A percentile compares a stretch with the other conserved stretches of the same genome.
Evolutionary conservation across 2,888 invertebrate genomes (phyloP).

Genomic region (Himalopsyche tibetana): DNA sequence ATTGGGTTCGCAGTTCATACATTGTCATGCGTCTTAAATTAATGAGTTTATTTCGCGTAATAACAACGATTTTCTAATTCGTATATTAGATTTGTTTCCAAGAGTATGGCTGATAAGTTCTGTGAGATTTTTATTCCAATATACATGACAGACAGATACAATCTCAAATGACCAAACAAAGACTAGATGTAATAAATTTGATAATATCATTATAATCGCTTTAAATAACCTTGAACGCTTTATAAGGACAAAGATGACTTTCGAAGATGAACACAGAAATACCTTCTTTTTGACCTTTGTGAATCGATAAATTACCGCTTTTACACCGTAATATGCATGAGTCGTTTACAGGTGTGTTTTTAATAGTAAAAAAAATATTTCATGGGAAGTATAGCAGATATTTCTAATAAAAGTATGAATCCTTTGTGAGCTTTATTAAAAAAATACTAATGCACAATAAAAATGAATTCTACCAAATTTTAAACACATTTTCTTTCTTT

Average conservation of each 20-base stretch:
- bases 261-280: constrained; percentile 42
- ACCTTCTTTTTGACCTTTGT: constrained; percentile 41
- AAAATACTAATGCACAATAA: too few relatives aligned
- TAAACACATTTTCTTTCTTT: too few relatives aligned
- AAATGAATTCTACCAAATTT: too few relatives aligned
- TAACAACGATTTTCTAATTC: neutral
- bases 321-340: constrained; percentile 26
- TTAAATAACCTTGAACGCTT: constrained; percentile 33
- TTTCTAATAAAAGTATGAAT: too few relatives aligned
- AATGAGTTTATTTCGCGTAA: constrained; percentile 6
- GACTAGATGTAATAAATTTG: constrained; percentile 10
- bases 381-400: neutral
- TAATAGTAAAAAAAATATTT: constrained; percentile 1
- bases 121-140: neutral
- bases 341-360: constrained; percentile 41
- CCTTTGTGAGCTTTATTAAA: too few relatives aligned
- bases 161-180: constrained; percentile 32
- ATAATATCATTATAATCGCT: constrained; percentile 38
- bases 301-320: constrained; percentile 37
- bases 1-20: neutral
- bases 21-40: neutral
- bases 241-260: constrained; percentile 42
- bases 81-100: neutral
- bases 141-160: constrained; percentile 11
- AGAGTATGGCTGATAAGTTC: neutral